Conservation (phyloP, 2,113 vertebrate species). For the Rhinopomastus cyanomelas region DNA sequence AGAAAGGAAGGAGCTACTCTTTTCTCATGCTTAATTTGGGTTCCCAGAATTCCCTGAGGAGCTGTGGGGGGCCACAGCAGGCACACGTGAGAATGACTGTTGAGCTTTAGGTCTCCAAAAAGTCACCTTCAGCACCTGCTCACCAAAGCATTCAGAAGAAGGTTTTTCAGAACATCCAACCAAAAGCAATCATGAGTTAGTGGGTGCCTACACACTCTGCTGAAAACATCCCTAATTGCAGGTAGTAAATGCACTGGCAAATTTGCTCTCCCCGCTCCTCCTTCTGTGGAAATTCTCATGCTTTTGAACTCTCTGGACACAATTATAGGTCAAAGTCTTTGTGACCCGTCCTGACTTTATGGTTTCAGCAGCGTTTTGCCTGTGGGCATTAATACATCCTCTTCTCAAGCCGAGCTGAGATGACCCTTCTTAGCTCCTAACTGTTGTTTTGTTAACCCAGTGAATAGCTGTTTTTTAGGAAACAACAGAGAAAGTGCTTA, state of each 20-base stretch:
- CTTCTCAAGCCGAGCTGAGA: conserved; percentile 44
- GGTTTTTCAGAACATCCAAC: background rate
- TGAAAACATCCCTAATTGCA: background rate
- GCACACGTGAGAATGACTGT: background rate
- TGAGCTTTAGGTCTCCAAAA: background rate
- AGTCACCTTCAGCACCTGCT: background rate
- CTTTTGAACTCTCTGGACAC: conserved; percentile 42
- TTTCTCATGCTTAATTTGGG: background rate
- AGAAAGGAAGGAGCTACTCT: background rate
- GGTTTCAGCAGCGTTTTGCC: conserved; percentile 65
- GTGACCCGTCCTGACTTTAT: conserved; percentile 19
- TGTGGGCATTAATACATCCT: conserved; percentile 20
- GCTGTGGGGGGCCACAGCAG: no score
- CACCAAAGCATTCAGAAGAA: background rate
- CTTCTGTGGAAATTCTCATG: background rate
- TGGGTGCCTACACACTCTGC: background rate
- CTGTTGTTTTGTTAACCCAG: conserved; percentile 71
- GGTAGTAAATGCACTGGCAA: background rate
- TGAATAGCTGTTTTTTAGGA: conserved; percentile 68
- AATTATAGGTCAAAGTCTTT: conserved; percentile 68
- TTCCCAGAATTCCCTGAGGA: background rate
- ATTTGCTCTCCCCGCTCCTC: background rate
- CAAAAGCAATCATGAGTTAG: background rate
- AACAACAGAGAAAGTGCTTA: conserved; percentile 69
- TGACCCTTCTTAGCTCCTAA: conserved; percentile 51